A percentile compares a stretch with the other conserved stretches of the same genome.
These are phyloP conservation scores for Poecilia wingei DNA, from an alignment of 2,797 vertebrate genomes.

Conservation along the genomic window DNA sequence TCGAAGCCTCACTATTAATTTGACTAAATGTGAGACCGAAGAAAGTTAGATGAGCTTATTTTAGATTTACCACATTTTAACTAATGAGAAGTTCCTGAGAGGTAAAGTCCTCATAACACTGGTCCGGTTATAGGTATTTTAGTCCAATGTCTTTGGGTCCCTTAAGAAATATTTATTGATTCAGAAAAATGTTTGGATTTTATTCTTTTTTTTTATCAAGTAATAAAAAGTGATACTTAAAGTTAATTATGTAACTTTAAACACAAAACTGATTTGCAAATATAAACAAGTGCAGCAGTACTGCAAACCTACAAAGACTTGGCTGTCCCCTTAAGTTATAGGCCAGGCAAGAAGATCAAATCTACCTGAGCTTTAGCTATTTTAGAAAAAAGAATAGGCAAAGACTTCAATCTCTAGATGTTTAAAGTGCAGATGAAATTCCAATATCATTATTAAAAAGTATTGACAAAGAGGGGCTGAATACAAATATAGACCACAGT, in stretches of 20 bases:
- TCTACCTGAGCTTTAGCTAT: not conserved
- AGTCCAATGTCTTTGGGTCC: not conserved
- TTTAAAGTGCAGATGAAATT: not conserved
- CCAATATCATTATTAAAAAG: not conserved
- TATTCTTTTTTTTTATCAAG: not conserved
- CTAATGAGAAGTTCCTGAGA: constrained; percentile 20
- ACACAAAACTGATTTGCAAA: not conserved
- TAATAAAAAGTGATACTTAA: not conserved
- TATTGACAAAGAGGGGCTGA: not conserved
- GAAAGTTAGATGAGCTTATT: constrained; percentile 32
- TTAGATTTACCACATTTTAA: not conserved
- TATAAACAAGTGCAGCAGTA: not conserved
- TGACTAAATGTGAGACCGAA: not conserved
- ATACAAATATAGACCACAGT: not conserved
- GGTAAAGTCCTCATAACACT: not conserved
- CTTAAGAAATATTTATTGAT: not conserved
- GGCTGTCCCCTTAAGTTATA: not conserved
- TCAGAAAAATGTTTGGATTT: not conserved
- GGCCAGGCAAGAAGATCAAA: not conserved
- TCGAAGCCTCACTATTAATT: constrained; percentile 38
- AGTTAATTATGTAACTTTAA: not conserved
- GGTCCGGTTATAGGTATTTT: not conserved
- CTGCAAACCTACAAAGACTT: not conserved
- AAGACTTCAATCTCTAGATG: not conserved
- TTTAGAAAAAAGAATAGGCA: not conserved